Conservation (phyloP, 2,797 vertebrate species). For the Nasua narica region DNA sequence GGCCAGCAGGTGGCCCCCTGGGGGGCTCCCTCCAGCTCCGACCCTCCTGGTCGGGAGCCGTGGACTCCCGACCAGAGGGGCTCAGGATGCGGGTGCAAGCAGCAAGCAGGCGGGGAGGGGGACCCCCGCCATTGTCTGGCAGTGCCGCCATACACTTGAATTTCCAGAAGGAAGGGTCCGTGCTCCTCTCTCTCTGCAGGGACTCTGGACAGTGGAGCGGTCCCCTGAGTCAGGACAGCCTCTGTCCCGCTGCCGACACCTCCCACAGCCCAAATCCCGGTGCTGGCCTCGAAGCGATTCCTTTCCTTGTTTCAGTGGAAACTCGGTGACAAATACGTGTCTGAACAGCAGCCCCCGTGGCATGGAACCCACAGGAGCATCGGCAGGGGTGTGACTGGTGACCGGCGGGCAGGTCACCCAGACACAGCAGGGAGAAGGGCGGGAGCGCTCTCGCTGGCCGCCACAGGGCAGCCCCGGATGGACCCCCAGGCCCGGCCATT, state of each 20-base stretch:
- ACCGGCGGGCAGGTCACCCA: background rate
- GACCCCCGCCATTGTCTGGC: background rate
- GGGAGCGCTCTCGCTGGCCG: background rate
- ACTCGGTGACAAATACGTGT: background rate
- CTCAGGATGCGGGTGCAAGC: rapidly evolving
- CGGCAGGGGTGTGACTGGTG: background rate
- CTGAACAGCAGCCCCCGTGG: background rate
- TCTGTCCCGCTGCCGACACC: background rate
- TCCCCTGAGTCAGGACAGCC: background rate
- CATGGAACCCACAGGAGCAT: background rate
- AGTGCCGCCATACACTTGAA: rapidly evolving
- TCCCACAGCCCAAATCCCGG: background rate
- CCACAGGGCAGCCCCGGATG: background rate
- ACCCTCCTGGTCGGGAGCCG: background rate
- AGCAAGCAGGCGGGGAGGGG: rapidly evolving
- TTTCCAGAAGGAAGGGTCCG: background rate
- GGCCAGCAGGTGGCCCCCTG: background rate
- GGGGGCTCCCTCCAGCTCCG: rapidly evolving
- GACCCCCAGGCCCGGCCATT: background rate
- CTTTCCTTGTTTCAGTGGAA: background rate
- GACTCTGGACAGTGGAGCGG: rapidly evolving
- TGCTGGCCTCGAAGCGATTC: background rate
- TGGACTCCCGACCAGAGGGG: background rate
- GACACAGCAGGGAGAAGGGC: background rate
- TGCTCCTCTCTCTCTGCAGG: rapidly evolving